phyloP scores from a whole-genome alignment of 2,888 invertebrate species.

The Acronicta alni region DNA sequence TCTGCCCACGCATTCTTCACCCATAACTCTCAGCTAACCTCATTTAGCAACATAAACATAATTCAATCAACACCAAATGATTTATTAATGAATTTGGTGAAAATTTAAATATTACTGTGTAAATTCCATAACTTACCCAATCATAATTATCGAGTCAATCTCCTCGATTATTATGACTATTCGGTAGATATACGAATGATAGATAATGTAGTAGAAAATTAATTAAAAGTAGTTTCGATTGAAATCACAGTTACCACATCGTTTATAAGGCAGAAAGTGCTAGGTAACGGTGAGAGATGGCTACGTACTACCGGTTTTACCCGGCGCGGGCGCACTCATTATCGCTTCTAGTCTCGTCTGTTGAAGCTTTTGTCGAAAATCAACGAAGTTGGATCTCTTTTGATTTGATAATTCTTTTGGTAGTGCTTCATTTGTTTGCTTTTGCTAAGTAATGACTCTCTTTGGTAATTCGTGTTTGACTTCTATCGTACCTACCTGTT shows the following conservation, averaged over 20 bases:
- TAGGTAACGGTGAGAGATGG: constrained; percentile 84
- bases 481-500: constrained; percentile 22
- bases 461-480: constrained; percentile 28
- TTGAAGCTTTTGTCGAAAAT: constrained; percentile 77
- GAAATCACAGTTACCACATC: constrained; percentile 82
- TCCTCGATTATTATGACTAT: constrained; percentile 64
- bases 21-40: constrained; percentile 51
- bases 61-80: constrained; percentile 60
- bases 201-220: constrained; percentile 84
- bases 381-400: constrained; percentile 62
- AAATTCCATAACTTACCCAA: constrained; percentile 64
- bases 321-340: constrained; percentile 73
- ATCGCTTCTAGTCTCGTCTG: constrained; percentile 70
- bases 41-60: constrained; percentile 54
- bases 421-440: constrained; percentile 45
- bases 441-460: constrained; percentile 49
- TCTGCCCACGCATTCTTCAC: constrained; percentile 50
- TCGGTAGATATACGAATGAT: constrained; percentile 68
- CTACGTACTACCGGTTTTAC: constrained; percentile 86
- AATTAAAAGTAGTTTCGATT: constrained; percentile 84
- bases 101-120: constrained; percentile 57
- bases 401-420: constrained; percentile 47
- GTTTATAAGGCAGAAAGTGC: constrained; percentile 81
- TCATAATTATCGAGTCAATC: constrained; percentile 66
- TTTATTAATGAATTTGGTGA: constrained; percentile 60